phyloP scores from a whole-genome alignment of 2,797 vertebrate species.

The Lacerta viridis region DNA sequence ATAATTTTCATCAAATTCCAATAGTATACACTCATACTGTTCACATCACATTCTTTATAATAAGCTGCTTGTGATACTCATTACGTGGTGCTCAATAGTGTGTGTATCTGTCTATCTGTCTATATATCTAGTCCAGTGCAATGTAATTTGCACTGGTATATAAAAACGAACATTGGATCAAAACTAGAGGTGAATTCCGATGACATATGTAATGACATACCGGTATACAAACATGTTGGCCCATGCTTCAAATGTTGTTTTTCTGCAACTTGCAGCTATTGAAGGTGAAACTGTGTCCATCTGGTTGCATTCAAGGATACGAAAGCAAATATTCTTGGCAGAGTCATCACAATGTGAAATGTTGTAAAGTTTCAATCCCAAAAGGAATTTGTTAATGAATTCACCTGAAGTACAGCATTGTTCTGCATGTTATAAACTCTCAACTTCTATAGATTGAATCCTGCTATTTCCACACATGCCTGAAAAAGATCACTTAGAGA shows the following conservation, averaged over 20 bases:
- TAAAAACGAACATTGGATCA: conserved; percentile 28
- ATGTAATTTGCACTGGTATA: background rate
- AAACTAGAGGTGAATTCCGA: background rate
- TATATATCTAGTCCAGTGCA: conserved; percentile 45
- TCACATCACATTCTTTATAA: conserved; percentile 26
- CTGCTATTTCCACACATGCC: background rate
- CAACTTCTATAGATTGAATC: background rate
- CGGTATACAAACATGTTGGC: background rate
- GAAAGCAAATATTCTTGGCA: background rate
- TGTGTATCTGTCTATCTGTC: background rate
- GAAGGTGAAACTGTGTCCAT: background rate
- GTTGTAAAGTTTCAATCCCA: background rate
- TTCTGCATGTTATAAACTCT: background rate
- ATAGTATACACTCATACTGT: conserved; percentile 37
- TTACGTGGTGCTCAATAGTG: conserved; percentile 22
- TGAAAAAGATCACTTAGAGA: background rate
- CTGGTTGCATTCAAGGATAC: background rate
- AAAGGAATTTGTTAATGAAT: background rate
- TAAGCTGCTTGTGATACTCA: conserved; percentile 52
- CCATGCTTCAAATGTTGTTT: background rate
- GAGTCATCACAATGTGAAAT: background rate
- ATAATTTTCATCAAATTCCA: conserved; percentile 58
- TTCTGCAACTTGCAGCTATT: background rate
- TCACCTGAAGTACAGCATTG: background rate
- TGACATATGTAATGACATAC: background rate